Conservation (phyloP, 1,140 invertebrate genomes). For the Colletes gigas region DNA sequence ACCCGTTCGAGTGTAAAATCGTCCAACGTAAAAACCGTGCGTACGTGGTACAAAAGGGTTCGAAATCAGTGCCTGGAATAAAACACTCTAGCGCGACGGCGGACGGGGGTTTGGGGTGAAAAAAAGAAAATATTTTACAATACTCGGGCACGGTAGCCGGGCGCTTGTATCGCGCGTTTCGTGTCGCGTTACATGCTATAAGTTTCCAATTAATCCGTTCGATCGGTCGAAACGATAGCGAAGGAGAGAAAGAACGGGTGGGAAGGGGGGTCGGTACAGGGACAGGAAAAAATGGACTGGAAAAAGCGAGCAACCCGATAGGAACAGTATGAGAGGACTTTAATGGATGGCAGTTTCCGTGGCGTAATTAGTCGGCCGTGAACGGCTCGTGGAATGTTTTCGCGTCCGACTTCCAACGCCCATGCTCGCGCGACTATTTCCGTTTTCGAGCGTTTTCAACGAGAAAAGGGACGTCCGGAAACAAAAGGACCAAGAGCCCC, state of each 20-base stretch:
- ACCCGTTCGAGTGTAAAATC: too few relatives aligned
- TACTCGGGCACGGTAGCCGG: too few relatives aligned
- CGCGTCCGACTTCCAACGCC: conserved; percentile 3
- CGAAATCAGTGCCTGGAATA: too few relatives aligned
- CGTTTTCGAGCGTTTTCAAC: conserved; percentile 6
- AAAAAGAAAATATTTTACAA: too few relatives aligned
- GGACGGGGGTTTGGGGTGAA: too few relatives aligned
- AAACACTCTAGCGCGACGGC: too few relatives aligned
- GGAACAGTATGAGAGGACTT: conserved; percentile 36
- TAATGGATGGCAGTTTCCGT: conserved; percentile 46
- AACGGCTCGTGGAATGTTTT: conserved; percentile 35
- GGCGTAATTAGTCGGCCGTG: conserved; percentile 47
- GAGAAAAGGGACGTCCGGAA: not conserved
- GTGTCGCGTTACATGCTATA: conserved; percentile 31
- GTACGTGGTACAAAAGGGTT: too few relatives aligned
- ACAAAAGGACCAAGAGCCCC: not conserved
- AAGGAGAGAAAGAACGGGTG: too few relatives aligned
- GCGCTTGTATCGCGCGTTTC: not conserved
- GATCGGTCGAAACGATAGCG: conserved; percentile 24
- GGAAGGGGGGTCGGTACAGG: too few relatives aligned
- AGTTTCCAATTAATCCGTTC: conserved; percentile 59
- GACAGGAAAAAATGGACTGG: not conserved
- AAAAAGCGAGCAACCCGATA: conserved; percentile 34
- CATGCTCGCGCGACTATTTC: conserved; percentile 7
- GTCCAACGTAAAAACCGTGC: too few relatives aligned